A percentile compares a stretch with the other conserved stretches of the same genome.
These are phyloP conservation scores for Eurytoma adleriae DNA, from an alignment of 2,888 invertebrate genomes.

Conservation along the genomic window DNA sequence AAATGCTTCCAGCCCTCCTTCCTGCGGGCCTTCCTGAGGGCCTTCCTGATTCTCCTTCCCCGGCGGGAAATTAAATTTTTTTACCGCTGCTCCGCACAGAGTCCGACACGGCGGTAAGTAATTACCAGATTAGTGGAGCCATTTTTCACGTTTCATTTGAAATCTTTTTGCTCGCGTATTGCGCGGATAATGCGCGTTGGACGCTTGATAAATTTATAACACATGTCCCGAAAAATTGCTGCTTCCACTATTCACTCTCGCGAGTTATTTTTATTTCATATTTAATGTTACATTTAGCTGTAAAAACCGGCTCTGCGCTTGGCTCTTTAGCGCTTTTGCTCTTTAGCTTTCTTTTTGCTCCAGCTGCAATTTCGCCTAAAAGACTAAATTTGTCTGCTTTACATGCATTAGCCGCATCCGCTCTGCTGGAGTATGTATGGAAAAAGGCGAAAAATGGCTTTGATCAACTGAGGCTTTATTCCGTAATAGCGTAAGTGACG, in stretches of 20 bases:
- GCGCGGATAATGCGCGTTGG: neutral
- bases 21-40: too few species aligned
- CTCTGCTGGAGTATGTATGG: neutral
- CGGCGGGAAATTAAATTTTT: conserved; percentile 44
- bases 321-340: neutral
- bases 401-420: too few species aligned
- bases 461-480: neutral
- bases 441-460: neutral
- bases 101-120: conserved; percentile 29
- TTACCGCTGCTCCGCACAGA: conserved; percentile 16
- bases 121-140: conserved; percentile 31
- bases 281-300: neutral
- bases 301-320: too few species aligned
- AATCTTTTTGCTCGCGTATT: conserved; percentile 20
- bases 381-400: too few species aligned
- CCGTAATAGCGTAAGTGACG: too few species aligned
- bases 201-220: neutral
- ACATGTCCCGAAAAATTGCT: neutral
- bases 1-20: conserved; percentile 3
- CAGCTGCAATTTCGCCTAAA: too few species aligned
- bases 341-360: neutral
- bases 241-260: neutral
- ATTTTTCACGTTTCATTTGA: conserved; percentile 34
- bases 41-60: neutral
- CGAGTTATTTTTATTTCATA: neutral